Conservation (phyloP, 2,888 invertebrate genomes). For the Laspeyria flexula region DNA sequence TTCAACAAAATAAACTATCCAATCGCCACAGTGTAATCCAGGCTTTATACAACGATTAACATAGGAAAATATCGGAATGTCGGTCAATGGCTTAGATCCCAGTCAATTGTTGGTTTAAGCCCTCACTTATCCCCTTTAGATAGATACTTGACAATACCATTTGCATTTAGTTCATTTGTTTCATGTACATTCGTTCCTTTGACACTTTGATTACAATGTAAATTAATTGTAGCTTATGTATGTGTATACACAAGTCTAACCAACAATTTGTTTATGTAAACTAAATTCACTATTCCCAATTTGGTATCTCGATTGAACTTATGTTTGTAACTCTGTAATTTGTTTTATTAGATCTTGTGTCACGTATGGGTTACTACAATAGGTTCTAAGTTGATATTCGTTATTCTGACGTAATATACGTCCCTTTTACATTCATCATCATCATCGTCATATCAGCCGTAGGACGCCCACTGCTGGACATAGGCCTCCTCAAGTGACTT, state of each 20-base stretch:
- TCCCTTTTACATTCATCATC: no score
- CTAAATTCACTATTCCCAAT: neutral
- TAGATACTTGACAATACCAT: constrained; percentile 44
- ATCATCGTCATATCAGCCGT: no score
- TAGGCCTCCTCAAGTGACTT: no score
- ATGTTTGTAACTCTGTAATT: neutral
- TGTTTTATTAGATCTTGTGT: no score
- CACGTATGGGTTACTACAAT: no score
- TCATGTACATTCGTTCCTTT: constrained; percentile 42
- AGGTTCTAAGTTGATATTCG: no score
- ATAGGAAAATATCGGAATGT: constrained; percentile 33
- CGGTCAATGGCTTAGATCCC: constrained; percentile 27
- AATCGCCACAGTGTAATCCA: constrained; percentile 7
- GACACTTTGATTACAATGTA: constrained; percentile 46
- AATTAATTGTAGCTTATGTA: constrained; percentile 33
- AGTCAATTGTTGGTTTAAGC: constrained; percentile 38
- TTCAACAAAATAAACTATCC: constrained; percentile 1
- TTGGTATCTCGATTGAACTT: neutral
- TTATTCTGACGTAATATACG: no score
- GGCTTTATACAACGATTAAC: constrained; percentile 16
- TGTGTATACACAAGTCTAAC: constrained; percentile 3
- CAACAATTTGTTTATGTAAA: neutral
- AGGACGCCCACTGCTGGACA: no score
- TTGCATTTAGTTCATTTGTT: constrained; percentile 49
- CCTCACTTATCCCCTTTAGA: constrained; percentile 34